Conservation (phyloP, 2,113 vertebrate genomes). For the Oriolus oriolus region DNA sequence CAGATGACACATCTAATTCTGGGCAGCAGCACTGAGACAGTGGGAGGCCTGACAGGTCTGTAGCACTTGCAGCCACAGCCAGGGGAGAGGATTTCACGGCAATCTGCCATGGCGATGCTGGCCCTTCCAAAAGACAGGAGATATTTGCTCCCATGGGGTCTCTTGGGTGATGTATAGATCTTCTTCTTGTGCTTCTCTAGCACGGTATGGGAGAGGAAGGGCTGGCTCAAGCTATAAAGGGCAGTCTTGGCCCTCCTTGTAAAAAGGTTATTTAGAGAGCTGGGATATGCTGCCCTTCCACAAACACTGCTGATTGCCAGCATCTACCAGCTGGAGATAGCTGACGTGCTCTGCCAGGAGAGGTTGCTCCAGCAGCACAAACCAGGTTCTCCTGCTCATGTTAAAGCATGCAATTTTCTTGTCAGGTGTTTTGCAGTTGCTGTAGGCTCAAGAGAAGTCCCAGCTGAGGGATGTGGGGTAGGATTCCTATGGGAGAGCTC, state of each 20-base stretch:
- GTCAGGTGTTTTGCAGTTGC: neutral
- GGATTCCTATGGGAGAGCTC: neutral
- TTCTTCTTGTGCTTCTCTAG: neutral
- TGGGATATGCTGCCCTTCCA: neutral
- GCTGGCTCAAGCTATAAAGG: neutral
- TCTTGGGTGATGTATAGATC: neutral
- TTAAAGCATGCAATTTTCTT: neutral
- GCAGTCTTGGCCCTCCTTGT: neutral
- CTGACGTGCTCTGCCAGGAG: neutral
- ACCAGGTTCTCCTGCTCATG: neutral
- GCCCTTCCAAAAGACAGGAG: neutral
- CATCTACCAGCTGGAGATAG: neutral
- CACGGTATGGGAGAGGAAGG: neutral
- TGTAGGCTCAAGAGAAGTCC: fast-evolving
- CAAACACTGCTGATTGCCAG: neutral
- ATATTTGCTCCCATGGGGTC: neutral
- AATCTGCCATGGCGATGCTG: neutral
- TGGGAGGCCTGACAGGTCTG: neutral
- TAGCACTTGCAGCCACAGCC: neutral
- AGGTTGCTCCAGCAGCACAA: neutral
- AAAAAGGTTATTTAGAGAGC: neutral
- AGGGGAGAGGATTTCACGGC: neutral
- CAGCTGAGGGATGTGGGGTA: neutral
- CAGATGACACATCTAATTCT: fast-evolving
- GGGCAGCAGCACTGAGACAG: neutral